phyloP scores from a whole-genome alignment of 2,797 vertebrate genomes.

The Anniella stebbinsi region DNA sequence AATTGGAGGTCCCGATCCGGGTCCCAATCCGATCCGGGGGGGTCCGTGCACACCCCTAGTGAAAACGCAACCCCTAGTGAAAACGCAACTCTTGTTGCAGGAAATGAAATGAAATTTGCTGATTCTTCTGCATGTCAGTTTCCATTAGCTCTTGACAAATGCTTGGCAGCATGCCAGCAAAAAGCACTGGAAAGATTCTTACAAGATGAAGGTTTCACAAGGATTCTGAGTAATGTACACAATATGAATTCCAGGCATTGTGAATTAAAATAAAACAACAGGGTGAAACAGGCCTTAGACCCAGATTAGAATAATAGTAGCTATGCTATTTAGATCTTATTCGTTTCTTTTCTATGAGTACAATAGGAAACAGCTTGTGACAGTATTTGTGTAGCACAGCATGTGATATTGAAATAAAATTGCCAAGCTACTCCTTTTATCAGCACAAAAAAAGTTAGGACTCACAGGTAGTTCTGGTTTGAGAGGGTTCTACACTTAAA shows the following conservation, averaged over 20 bases:
- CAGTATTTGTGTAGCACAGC: not conserved
- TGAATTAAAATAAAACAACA: not conserved
- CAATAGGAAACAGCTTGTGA: not conserved
- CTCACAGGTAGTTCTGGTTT: not conserved
- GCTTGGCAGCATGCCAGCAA: not conserved
- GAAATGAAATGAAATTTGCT: not conserved
- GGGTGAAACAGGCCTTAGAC: not conserved
- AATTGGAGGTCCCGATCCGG: too few relatives aligned
- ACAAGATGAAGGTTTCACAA: not conserved
- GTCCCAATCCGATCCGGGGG: too few relatives aligned
- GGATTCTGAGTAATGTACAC: not conserved
- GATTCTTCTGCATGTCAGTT: not conserved
- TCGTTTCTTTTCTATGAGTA: not conserved
- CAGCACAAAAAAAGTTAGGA: not conserved
- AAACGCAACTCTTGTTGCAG: not conserved
- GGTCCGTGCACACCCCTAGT: too few relatives aligned
- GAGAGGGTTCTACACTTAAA: not conserved
- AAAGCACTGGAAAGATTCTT: not conserved
- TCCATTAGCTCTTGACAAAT: not conserved
- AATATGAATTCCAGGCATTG: not conserved
- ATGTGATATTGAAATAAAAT: conserved; percentile 4
- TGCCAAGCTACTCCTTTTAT: not conserved
- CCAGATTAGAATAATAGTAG: not conserved
- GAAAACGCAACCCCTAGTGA: too few relatives aligned
- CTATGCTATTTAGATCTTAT: not conserved